Conservation (phyloP, 2,888 invertebrate genomes). For the Polyploca ridens region DNA sequence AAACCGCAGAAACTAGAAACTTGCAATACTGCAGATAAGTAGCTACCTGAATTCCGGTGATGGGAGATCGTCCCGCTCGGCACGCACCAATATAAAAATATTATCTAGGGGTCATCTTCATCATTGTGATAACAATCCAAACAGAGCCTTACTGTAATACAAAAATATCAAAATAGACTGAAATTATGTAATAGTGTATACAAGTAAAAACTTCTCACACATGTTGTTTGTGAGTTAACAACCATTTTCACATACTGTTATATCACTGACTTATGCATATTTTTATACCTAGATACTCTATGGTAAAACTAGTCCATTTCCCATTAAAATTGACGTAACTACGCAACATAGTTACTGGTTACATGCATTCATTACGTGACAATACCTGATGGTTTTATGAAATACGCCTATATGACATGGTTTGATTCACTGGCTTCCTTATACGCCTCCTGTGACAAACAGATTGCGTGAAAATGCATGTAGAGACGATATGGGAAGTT, state of each 20-base stretch:
- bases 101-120: too few relatives aligned
- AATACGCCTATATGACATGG: background rate
- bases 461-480: background rate
- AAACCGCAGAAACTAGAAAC: too few relatives aligned
- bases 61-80: too few relatives aligned
- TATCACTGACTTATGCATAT: background rate
- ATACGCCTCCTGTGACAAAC: background rate
- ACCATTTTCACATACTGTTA: background rate
- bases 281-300: background rate
- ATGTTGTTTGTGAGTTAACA: too few relatives aligned
- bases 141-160: too few relatives aligned
- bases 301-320: conserved; percentile 3
- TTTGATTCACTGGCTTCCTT: conserved; percentile 11
- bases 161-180: too few relatives aligned
- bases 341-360: background rate
- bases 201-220: too few relatives aligned
- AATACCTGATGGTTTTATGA: conserved; percentile 25
- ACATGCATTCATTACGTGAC: conserved; percentile 33
- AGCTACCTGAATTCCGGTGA: too few relatives aligned
- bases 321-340: background rate
- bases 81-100: too few relatives aligned
- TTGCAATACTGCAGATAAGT: too few relatives aligned
- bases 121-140: too few relatives aligned
- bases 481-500: background rate
- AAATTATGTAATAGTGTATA: too few relatives aligned